Conservation (phyloP, 1,140 invertebrate genomes). For the Ladona fulva region DNA sequence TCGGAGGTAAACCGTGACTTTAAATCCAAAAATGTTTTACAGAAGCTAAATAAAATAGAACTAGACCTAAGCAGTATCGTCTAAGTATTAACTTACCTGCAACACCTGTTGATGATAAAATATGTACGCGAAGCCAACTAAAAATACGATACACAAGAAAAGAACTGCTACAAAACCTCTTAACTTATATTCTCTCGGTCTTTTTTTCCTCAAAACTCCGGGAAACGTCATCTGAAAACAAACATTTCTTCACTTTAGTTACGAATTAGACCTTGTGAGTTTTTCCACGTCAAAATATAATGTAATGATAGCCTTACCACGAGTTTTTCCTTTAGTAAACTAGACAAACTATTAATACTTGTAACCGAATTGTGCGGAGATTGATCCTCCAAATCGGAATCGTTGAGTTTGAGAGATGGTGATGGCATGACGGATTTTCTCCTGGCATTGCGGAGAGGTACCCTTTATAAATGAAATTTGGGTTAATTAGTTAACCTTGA, state of each 20-base stretch:
- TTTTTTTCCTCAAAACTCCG: conserved; percentile 45
- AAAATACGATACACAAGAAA: conserved; percentile 67
- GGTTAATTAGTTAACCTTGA: too few species aligned
- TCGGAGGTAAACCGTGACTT: neutral
- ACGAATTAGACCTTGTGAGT: neutral
- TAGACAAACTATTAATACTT: conserved; percentile 71
- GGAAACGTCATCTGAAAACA: conserved; percentile 41
- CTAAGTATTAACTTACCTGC: conserved; percentile 29
- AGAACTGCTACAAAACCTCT: conserved; percentile 68
- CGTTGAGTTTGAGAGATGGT: conserved; percentile 15
- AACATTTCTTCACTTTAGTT: conserved; percentile 6
- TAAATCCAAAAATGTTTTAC: neutral
- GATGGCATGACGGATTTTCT: conserved; percentile 38
- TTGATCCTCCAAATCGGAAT: neutral
- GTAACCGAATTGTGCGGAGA: conserved; percentile 54
- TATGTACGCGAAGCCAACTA: conserved; percentile 72
- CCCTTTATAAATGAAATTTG: conserved; percentile 22
- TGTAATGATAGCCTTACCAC: conserved; percentile 42
- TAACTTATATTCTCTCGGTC: conserved; percentile 52
- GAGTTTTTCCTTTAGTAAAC: conserved; percentile 68
- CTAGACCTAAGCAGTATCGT: neutral
- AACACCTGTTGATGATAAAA: conserved; percentile 72
- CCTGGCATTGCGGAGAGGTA: conserved; percentile 35
- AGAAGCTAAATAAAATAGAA: neutral
- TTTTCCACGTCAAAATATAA: neutral